Conservation (phyloP, 1,140 invertebrate species). For the Zaprionus inermis region DNA sequence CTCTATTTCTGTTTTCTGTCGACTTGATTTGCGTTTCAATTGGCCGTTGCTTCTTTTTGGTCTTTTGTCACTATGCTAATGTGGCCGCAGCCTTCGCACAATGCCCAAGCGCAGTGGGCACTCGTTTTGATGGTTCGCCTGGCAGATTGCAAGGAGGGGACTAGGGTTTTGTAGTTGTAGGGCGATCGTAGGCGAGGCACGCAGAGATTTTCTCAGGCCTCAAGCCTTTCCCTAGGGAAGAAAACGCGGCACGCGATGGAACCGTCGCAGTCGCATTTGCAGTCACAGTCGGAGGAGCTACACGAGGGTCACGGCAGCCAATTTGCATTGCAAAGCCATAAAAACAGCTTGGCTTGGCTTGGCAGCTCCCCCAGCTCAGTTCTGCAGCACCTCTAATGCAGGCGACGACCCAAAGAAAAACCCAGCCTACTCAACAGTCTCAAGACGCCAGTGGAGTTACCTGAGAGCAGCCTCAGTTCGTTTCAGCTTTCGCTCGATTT, state of each 20-base stretch:
- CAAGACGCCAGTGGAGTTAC: background rate
- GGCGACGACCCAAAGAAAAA: slow-evolving; percentile 1
- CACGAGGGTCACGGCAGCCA: background rate
- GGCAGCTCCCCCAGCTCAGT: background rate
- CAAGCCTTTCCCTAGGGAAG: slow-evolving; percentile 64
- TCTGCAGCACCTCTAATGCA: slow-evolving; percentile 28
- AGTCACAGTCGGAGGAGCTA: background rate
- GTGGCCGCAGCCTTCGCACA: slow-evolving; percentile 19
- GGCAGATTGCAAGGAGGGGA: background rate
- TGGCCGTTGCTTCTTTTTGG: slow-evolving; percentile 18
- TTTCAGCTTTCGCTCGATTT: no score
- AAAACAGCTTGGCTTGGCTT: slow-evolving; percentile 17
- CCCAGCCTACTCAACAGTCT: background rate
- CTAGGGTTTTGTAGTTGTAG: background rate
- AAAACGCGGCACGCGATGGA: slow-evolving; percentile 54
- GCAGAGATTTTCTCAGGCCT: slow-evolving; percentile 47
- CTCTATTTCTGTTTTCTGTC: background rate
- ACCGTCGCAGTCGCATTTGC: no score
- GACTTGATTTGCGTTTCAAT: slow-evolving; percentile 21
- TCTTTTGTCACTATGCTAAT: slow-evolving; percentile 61
- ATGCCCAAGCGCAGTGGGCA: slow-evolving; percentile 1
- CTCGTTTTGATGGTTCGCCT: background rate
- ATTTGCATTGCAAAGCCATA: slow-evolving; percentile 50
- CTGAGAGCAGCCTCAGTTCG: no score
- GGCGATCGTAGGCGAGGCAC: background rate